Percentiles rank a stretch among this genome's conserved stretches.
Conservation (phyloP, 2,888 invertebrate genomes). For the Mycalesis mineus region DNA sequence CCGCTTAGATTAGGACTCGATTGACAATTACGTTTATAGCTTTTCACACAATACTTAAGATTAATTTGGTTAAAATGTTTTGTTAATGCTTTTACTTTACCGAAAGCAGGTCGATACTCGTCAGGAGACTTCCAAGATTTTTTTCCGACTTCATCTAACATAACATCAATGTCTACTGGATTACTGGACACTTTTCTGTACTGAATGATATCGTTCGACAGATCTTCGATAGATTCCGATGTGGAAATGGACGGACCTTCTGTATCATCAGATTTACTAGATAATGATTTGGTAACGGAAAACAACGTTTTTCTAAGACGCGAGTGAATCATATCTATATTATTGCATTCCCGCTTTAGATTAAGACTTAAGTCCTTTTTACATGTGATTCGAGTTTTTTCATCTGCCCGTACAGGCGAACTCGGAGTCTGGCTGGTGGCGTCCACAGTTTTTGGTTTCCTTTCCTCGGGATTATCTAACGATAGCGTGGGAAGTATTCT, state of each 20-base stretch:
- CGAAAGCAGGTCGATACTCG: slow-evolving; percentile 82
- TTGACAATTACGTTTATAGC: slow-evolving; percentile 64
- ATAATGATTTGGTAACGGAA: slow-evolving; percentile 55
- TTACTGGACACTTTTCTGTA: slow-evolving; percentile 36
- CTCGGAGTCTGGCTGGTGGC: slow-evolving; percentile 63
- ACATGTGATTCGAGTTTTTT: slow-evolving; percentile 27
- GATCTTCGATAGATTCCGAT: slow-evolving; percentile 56
- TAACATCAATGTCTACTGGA: slow-evolving; percentile 47
- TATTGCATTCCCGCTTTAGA: slow-evolving; percentile 47
- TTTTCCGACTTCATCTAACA: slow-evolving; percentile 57
- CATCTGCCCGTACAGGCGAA: slow-evolving; percentile 43
- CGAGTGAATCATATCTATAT: slow-evolving; percentile 53
- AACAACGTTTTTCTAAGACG: slow-evolving; percentile 56
- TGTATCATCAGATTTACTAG: slow-evolving; percentile 61
- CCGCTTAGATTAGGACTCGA: slow-evolving; percentile 68
- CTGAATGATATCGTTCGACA: slow-evolving; percentile 27
- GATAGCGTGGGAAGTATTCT: slow-evolving; percentile 67
- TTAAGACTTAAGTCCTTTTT: slow-evolving; percentile 54
- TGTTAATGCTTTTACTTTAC: slow-evolving; percentile 83
- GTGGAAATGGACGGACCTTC: slow-evolving; percentile 60
- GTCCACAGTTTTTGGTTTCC: slow-evolving; percentile 55
- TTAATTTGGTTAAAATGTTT: slow-evolving; percentile 81
- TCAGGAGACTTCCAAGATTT: slow-evolving; percentile 85
- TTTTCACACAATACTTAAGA: slow-evolving; percentile 62
- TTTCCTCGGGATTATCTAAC: slow-evolving; percentile 55